Base-by-base conservation (phyloP, 1,140 invertebrate species). In the Venustaconcha ellipsiformis region DNA sequence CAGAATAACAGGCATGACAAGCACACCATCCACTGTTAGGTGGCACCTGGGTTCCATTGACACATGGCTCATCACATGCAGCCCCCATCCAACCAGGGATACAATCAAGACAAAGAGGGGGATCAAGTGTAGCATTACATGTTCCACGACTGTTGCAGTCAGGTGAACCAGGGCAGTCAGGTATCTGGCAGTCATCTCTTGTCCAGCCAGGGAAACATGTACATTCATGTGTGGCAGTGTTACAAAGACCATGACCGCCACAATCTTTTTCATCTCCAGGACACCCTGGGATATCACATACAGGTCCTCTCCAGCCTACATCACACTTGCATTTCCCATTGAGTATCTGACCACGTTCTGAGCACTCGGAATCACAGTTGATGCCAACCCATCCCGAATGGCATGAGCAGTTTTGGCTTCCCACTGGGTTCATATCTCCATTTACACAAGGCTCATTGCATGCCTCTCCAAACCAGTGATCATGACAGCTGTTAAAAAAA, bases 201-300 rank as follows among this genome's bases (percentile, higher is more conserved):
- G 75, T 81, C 85, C 85, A 86, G 23, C 85, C 85, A 30, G 78
- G 79, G 60, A 79, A 72, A 72, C 85, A 86, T n/a, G 80, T 79
- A 72, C 85, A 86, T 37, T 76, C 65, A 59, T 85, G 84, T 6
- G 72, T 78, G 23, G 78, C 83, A 3, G 81, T 73, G 71, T 86
- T 86, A 79, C 85, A 86, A 23, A 74, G 62, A 66, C 85, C 85
- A 74, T 86, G 80, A 37, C 83, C 84, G 15, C 68, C 78, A 66
- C 85, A 86, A 78, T 82, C 82, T 57, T 78, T 67, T 14, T 71
- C 70, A 14, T 74, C 65, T 18, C 85, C 85, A 30, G 85, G 85
- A 71, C 85, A 86, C n/a, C 84, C 82, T 59, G 84, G 81, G 30
- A 78, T 78, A 69, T 85, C 81, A 76, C 85, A 86, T 6, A 85